Evolutionary conservation across 2,888 invertebrate genomes (phyloP).

Genomic region (Drosophila paramelanica): DNA sequence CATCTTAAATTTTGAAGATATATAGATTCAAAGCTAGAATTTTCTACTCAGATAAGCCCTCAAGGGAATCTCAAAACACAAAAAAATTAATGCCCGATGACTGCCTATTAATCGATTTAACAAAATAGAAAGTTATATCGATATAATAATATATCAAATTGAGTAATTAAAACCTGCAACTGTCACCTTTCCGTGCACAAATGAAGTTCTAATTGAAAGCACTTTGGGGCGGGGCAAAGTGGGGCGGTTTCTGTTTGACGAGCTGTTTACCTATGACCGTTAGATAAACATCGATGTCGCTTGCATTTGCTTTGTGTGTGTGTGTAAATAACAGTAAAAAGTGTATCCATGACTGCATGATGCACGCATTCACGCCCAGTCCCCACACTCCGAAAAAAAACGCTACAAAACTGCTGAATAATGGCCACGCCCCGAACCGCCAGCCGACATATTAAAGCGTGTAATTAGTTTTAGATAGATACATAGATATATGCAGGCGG

Average conservation of each 20-base stretch:
- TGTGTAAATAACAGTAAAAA: slow-evolving; percentile 57
- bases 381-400: slow-evolving; percentile 3
- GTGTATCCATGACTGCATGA: slow-evolving; percentile 71
- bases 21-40: too few species aligned
- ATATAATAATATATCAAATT: slow-evolving; percentile 49
- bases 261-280: slow-evolving; percentile 60
- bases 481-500: slow-evolving; percentile 29
- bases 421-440: slow-evolving; percentile 62
- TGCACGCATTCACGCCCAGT: slow-evolving; percentile 57
- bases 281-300: slow-evolving; percentile 56
- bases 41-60: too few species aligned
- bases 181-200: slow-evolving; percentile 40
- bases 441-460: slow-evolving; percentile 69
- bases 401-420: slow-evolving; percentile 64
- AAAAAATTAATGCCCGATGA: slow-evolving; percentile 5
- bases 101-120: slow-evolving; percentile 45
- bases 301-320: slow-evolving; percentile 31
- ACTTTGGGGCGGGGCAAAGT: slow-evolving; percentile 1
- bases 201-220: slow-evolving; percentile 65
- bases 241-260: slow-evolving; percentile 1
- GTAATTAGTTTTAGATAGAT: slow-evolving; percentile 72
- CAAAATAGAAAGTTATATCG: slow-evolving; percentile 51
- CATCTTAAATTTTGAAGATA: too few species aligned
- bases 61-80: background rate
- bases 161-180: slow-evolving; percentile 61